phyloP scores from a whole-genome alignment of 2,113 vertebrate genomes.

The Prunella fulvescens region DNA sequence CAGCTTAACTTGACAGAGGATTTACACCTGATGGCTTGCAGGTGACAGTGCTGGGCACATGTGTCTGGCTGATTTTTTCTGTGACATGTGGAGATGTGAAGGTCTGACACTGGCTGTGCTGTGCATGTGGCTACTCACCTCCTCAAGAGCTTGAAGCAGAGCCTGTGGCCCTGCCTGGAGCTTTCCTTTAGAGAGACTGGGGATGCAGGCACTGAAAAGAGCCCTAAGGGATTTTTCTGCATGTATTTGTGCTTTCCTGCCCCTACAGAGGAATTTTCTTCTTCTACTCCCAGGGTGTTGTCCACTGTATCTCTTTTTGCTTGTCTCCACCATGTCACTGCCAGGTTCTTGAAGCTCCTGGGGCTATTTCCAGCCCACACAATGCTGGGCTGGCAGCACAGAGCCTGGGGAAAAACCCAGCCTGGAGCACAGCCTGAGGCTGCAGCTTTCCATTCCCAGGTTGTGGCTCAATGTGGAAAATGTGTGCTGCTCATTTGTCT shows the following conservation, averaged over 20 bases:
- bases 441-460: background rate
- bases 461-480: background rate
- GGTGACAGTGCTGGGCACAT: background rate
- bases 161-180: background rate
- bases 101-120: background rate
- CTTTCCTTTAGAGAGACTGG: background rate
- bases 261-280: background rate
- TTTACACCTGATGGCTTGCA: background rate
- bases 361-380: background rate
- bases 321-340: background rate
- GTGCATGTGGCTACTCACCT: background rate
- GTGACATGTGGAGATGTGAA: background rate
- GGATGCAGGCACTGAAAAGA: background rate
- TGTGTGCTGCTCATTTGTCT: background rate
- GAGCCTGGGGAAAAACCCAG: background rate
- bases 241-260: background rate
- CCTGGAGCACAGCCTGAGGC: background rate
- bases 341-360: background rate
- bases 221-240: background rate
- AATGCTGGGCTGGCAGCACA: background rate
- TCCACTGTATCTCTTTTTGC: background rate
- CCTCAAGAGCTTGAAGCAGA: background rate
- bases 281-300: background rate
- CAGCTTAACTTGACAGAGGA: background rate
- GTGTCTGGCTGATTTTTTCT: background rate